Base-by-base conservation (phyloP, 2,888 invertebrate species). In the Troides aeacus region DNA sequence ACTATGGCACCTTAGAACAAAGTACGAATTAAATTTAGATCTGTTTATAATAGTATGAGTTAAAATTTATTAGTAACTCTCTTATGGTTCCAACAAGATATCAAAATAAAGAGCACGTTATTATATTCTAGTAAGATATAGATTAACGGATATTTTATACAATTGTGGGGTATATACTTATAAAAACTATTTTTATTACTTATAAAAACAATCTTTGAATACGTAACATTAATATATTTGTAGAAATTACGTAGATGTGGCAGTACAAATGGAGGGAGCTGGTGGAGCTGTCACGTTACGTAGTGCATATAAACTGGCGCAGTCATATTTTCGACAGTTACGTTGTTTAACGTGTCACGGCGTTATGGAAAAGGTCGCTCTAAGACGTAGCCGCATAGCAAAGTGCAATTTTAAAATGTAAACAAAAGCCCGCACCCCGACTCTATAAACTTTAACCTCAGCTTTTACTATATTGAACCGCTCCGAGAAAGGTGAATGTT, bases 351-450 rank as follows among this genome's bases (percentile, higher is more conserved):
- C 85, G 89, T 81, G 86, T 83, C 81, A 78, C 83, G 72, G 77
- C 83, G 89, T 87, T 86, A 86, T 85, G 86, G 86, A 84, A 85
- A 86, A 88, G 85, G 86, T 84, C 80, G 78, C 81, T 85, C 84
- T 81, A 81, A 88, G 83, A 84, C 84, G 83, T 79, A 79, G 84
- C 83, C 84, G 83, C 86, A 85, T 86, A 88, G 90, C 88, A 91
- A 90, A 91, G 91, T 90, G 92, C 91, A 92, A 92, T 92, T 92
- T 92, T 88, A 88, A 89, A 91, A 88, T 86, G 90, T 90, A 92
- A 92, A 92, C 90, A 92, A 87, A 76, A 88, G 85, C 85, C 84
- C 83, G 86, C 86, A 87, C 88, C 90, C 89, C 82, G 81, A 82
- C 83, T 86, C 84, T 81, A 86, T 88, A 88, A 89, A 88, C 85